These are phyloP conservation scores for Andrena praecox DNA, from an alignment of 2,888 invertebrate species.

Conservation along the genomic window DNA sequence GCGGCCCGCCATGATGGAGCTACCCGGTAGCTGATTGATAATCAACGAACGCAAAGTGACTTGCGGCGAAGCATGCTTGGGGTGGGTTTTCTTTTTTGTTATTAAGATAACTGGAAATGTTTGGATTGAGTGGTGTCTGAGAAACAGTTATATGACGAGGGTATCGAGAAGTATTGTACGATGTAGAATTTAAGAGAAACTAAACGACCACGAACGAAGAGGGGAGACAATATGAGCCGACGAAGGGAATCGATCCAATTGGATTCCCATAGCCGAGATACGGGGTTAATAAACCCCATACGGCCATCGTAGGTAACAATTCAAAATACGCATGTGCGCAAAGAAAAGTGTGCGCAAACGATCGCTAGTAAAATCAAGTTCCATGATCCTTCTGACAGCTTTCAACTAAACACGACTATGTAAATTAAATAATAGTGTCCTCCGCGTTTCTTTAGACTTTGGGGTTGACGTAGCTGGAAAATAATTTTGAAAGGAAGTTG, in stretches of 20 bases:
- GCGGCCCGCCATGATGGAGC: not conserved
- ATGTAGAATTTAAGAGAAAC: slow-evolving; percentile 21
- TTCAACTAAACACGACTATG: not conserved
- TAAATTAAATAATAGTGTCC: slow-evolving; percentile 15
- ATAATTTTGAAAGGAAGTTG: not conserved
- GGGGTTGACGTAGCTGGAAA: not conserved
- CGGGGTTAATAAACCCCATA: slow-evolving; percentile 67
- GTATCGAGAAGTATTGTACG: too few relatives aligned
- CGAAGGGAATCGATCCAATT: slow-evolving; percentile 59
- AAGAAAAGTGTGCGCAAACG: slow-evolving; percentile 7
- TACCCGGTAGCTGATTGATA: slow-evolving; percentile 5
- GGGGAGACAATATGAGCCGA: slow-evolving; percentile 48
- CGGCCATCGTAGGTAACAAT: slow-evolving; percentile 17
- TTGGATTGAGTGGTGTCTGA: too few relatives aligned
- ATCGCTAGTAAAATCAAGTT: not conserved
- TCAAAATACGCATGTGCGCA: not conserved
- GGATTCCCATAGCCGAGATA: slow-evolving; percentile 65
- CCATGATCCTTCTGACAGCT: not conserved
- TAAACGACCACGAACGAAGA: slow-evolving; percentile 28
- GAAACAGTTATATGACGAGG: too few relatives aligned
- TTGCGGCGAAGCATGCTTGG: not conserved
- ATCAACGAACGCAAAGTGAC: not conserved
- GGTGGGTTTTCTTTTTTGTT: too few relatives aligned
- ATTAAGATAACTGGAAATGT: too few relatives aligned
- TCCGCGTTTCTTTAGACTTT: slow-evolving; percentile 21